Base-by-base conservation (phyloP, 2,888 invertebrate genomes). In the Acanthosepion lycidas region DNA sequence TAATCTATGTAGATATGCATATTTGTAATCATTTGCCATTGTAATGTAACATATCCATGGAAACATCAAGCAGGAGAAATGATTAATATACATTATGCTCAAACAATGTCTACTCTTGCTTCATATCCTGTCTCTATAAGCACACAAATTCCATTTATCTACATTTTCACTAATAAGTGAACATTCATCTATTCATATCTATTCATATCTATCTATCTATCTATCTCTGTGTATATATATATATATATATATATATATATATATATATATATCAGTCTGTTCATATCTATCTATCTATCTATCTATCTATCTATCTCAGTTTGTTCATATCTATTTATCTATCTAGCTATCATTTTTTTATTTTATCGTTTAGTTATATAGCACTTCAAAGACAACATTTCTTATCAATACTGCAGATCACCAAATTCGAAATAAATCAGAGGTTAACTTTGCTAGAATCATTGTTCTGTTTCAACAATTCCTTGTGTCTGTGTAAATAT, bases 1-100 rank as follows among this genome's bases (percentile, higher is more conserved):
- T 78, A 78, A 78, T 78, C 78, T 78, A 78, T 78, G 78, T 78
- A 78, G 78, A 78, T 78, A 78, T 78, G 78, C 78, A 78, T n/a
- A 78, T n/a, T 78, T 78, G n/a, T 78, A 78, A 78, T 78, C 78
- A 78, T 78, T 78, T 78, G 78, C 15, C 78, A 78, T 78, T 78
- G 78, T 78, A 78, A 78, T 78, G 78, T 78, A n/a, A 33, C 78
- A 78, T 78, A 78, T n/a, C 78, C 78, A 78, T 78, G 78, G 78
- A 33, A 78, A 78, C 78, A n/a, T 78, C 78, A 78, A 78, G 33
- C n/a, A 78, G n/a, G n/a, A 78, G 78, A 78, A 78, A n/a, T 78
- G 78, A 78, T 78, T 78, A 78, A 78, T 78, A 78, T 78, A 78
- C 78, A 78, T 78, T 78, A 78, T 78, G n/a, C 33, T 78, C 78